A percentile compares a stretch with the other conserved stretches of the same genome.
These are phyloP conservation scores for Narcine bancroftii DNA, from an alignment of 2,113 vertebrate species.

Conservation along the genomic window DNA sequence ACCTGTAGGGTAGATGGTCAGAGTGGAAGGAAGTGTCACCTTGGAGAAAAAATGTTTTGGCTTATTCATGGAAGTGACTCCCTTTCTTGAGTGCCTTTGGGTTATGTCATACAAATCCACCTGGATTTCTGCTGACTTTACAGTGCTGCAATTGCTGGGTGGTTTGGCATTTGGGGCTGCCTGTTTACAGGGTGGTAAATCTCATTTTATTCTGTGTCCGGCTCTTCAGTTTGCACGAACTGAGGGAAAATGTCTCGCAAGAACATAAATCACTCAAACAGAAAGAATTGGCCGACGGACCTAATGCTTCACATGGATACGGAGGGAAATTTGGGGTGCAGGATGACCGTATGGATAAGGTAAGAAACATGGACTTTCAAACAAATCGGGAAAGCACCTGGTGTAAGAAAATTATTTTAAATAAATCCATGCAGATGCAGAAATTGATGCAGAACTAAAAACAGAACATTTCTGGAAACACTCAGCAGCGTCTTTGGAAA, in stretches of 20 bases:
- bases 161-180: neutral
- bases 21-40: neutral
- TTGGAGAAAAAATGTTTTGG: neutral
- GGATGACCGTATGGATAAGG: slow-evolving; percentile 94
- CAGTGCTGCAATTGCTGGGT: neutral
- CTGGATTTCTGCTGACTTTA: neutral
- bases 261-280: slow-evolving; percentile 82
- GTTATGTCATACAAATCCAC: neutral
- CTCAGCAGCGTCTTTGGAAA: neutral
- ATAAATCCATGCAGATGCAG: no score
- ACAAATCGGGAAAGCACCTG: no score
- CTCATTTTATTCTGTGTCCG: neutral
- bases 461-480: neutral
- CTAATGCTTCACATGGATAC: slow-evolving; percentile 84
- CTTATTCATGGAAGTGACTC: neutral
- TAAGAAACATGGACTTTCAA: slow-evolving; percentile 41
- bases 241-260: slow-evolving; percentile 79
- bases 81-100: neutral
- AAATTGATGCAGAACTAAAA: no score
- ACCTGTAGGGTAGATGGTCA: no score
- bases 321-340: slow-evolving; percentile 90
- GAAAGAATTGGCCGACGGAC: slow-evolving; percentile 73
- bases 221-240: slow-evolving; percentile 67
- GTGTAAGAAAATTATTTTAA: neutral
- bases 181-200: neutral